Percentiles rank a stretch among this genome's conserved stretches.
These are phyloP conservation scores for Ophion obscuratus DNA, from an alignment of 2,888 invertebrate genomes.

Conservation along the genomic window DNA sequence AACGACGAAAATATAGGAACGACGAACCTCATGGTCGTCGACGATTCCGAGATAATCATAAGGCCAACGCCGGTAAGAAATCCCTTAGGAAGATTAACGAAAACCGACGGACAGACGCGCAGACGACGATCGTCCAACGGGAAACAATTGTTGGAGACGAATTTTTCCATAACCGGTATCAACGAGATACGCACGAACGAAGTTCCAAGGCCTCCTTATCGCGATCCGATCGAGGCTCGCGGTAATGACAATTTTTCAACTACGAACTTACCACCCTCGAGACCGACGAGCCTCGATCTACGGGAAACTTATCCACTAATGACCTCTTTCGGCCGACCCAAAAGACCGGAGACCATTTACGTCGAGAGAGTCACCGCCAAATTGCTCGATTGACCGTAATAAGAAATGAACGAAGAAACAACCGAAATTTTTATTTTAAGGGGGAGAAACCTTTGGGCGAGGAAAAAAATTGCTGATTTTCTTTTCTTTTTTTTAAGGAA, in stretches of 20 bases:
- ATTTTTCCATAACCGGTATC: slow-evolving; percentile 79
- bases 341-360: slow-evolving; percentile 71
- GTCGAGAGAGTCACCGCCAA: slow-evolving; percentile 76
- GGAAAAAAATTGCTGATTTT: too few species aligned
- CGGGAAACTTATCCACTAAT: slow-evolving; percentile 70
- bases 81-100: slow-evolving; percentile 58
- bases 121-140: slow-evolving; percentile 53
- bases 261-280: slow-evolving; percentile 55
- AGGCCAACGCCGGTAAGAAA: slow-evolving; percentile 78
- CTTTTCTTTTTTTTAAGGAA: too few species aligned
- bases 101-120: slow-evolving; percentile 35
- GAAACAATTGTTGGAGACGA: slow-evolving; percentile 76
- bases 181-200: slow-evolving; percentile 77
- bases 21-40: slow-evolving; percentile 48
- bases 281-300: slow-evolving; percentile 78
- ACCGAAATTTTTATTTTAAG: neutral
- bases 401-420: neutral
- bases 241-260: slow-evolving; percentile 43
- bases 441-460: neutral
- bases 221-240: slow-evolving; percentile 49
- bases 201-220: slow-evolving; percentile 37
- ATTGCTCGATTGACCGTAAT: slow-evolving; percentile 72
- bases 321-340: slow-evolving; percentile 70
- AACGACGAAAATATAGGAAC: slow-evolving; percentile 40
- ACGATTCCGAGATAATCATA: slow-evolving; percentile 71